phyloP scores from a whole-genome alignment of 35 echinoderm and acorn worm genomes.

The Apostichopus parvimensis region DNA sequence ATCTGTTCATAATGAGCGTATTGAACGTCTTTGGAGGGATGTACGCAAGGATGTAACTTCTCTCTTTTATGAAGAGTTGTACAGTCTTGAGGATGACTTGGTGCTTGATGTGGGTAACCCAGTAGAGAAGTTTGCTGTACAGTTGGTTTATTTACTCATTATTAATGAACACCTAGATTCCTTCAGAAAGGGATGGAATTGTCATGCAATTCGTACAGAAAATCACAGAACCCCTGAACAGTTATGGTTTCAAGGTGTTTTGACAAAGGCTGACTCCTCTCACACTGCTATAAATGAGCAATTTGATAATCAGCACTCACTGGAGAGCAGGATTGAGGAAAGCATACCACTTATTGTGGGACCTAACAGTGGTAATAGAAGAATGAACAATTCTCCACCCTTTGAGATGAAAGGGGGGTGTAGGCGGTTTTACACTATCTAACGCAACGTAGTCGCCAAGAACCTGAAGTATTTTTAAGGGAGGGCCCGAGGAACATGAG shows the following conservation, averaged over 20 bases:
- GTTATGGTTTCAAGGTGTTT: constrained; percentile 18
- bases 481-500: no score
- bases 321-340: no score
- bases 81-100: not conserved
- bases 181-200: constrained; percentile 36
- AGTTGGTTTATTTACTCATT: not conserved
- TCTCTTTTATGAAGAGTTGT: constrained; percentile 20
- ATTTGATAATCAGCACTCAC: no score
- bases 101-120: not conserved
- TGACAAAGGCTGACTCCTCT: not conserved
- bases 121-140: not conserved
- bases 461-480: no score
- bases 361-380: no score
- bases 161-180: not conserved
- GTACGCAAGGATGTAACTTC: constrained; percentile 33
- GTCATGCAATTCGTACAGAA: not conserved
- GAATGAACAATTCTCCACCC: no score
- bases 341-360: no score
- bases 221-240: not conserved
- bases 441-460: no score
- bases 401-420: no score
- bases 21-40: constrained; percentile 42
- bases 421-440: no score
- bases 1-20: constrained; percentile 16
- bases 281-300: not conserved